Conservation (phyloP, 2,888 invertebrate species). For the Ditula angustiorana region DNA sequence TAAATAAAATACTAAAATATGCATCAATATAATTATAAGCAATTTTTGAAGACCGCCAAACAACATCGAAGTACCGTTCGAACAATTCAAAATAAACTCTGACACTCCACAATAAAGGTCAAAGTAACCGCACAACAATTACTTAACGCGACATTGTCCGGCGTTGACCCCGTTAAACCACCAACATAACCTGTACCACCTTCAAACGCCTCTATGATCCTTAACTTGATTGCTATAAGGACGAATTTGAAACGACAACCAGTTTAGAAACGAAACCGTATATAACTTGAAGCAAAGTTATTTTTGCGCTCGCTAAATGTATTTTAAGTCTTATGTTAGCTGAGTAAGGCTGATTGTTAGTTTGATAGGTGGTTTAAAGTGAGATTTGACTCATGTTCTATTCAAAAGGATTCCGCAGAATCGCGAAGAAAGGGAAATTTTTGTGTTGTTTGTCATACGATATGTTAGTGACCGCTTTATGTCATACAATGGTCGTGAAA, state of each 20-base stretch:
- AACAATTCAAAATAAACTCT: constrained; percentile 36
- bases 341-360: neutral
- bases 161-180: constrained; percentile 35
- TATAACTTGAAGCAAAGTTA: constrained; percentile 7
- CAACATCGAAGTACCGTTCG: constrained; percentile 14
- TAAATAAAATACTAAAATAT: too few species aligned
- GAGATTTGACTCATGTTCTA: constrained; percentile 29
- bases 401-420: constrained; percentile 37
- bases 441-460: constrained; percentile 37
- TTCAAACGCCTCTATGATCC: neutral
- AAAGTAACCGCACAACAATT: constrained; percentile 34
- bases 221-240: neutral
- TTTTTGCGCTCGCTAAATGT: constrained; percentile 6
- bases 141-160: constrained; percentile 39
- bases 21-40: too few species aligned
- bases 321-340: constrained; percentile 6
- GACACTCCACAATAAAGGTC: constrained; percentile 35
- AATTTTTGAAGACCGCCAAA: neutral
- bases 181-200: constrained; percentile 10
- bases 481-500: constrained; percentile 24
- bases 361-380: neutral
- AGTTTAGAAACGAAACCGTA: neutral
- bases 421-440: constrained; percentile 41
- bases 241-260: constrained; percentile 1
- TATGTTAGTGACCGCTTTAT: constrained; percentile 39